Evolutionary conservation across 2,888 invertebrate genomes (phyloP), one percentile per base, ranked within the genome.

Genomic region (Arctia plantaginis): DNA sequence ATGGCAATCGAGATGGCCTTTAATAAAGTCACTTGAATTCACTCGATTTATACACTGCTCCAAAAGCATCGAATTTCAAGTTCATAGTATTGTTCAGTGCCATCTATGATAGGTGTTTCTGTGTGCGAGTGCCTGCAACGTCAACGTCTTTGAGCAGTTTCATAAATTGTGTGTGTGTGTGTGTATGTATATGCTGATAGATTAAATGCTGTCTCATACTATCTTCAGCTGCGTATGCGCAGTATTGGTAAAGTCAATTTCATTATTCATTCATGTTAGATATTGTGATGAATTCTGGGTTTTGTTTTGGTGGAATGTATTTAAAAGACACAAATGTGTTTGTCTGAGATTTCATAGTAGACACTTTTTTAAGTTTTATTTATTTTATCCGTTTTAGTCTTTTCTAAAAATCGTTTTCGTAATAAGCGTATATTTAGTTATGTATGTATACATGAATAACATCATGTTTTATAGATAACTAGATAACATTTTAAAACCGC

Each of bases 181-280:
- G 87, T 88, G 84, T 62, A 84, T 64, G 86, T 86, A 79, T 79
- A 85, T 85, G 85, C 84, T 88, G 90, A 90, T 89, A 91, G 89
- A 91, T 90, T 90, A 88, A 90, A 87, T 85, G 85, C 84, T 82
- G 86, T 80, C 85, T 87, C 86, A 84, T 83, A 86, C 81, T 78
- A 81, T 77, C 65, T 74, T 74, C 77, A 72, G 77, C 72, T 68
- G 73, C 69, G 62, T 75, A 41, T 74, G 72, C 77, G 77, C 35
- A 71, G 68, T 76, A 76, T 77, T 82, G 75, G 80, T 80, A 74
- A 59, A 72, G 51, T 73, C 59, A 73, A 67, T 80, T 80, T 68
- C 73, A 80, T 70, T 77, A 77, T 82, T 78, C 64, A 77, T 81
- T 51, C 64, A 62, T 75, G 35, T 71, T 55, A 55, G 23, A 62